Evolutionary conservation across 2,113 vertebrate species (phyloP).

Genomic region (Sarotherodon lohbergeri): DNA sequence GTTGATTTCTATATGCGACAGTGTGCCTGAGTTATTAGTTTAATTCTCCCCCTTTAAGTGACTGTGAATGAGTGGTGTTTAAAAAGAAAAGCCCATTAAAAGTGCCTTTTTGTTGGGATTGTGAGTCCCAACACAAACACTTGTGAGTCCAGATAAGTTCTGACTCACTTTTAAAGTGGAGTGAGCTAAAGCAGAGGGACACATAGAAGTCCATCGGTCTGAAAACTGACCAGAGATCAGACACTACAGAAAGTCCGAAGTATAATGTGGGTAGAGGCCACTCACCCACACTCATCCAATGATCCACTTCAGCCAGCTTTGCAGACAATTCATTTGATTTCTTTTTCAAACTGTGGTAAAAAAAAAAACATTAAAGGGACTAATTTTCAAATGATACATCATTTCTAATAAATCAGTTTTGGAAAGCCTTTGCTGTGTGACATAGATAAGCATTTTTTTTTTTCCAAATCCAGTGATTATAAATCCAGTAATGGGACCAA

Average conservation of each 20-base stretch:
- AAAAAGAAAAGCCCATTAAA: conserved; percentile 41
- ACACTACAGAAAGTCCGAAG: background rate
- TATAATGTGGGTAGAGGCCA: background rate
- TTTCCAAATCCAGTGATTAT: background rate
- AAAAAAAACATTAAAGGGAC: background rate
- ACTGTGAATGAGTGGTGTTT: conserved; percentile 36
- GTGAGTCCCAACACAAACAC: background rate
- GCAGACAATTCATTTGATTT: background rate
- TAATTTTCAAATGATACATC: background rate
- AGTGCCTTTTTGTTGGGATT: conserved; percentile 9
- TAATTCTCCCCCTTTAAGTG: conserved; percentile 41
- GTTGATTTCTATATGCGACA: background rate
- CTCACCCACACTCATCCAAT: background rate
- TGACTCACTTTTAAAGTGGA: background rate
- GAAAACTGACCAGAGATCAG: background rate
- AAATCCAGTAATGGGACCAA: background rate
- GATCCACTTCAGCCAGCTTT: background rate
- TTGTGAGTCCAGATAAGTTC: conserved; percentile 10
- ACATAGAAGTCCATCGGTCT: background rate
- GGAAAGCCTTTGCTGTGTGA: background rate
- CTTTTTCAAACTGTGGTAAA: background rate
- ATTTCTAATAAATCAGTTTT: background rate
- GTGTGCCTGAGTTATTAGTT: conserved; percentile 33
- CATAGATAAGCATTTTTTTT: background rate
- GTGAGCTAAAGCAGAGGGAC: background rate